Evolutionary conservation across 2,888 invertebrate genomes (phyloP), one percentile per base, ranked within the genome.

Genomic region (Eristalis arbustorum): DNA sequence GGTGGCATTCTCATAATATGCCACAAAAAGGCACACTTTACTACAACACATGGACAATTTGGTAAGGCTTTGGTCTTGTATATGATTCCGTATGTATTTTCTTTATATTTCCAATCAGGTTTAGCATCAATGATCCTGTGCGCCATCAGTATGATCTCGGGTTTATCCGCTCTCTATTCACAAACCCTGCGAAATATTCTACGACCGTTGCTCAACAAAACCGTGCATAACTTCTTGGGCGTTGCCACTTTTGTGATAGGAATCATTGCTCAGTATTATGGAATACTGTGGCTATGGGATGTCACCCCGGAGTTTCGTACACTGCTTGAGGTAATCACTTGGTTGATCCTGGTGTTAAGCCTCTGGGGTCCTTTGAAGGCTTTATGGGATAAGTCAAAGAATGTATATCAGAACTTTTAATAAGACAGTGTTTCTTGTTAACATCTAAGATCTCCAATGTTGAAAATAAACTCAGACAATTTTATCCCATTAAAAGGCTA

Each of bases 91-190:
- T 40, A 2, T n/a, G n/a, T 42, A 3, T 28, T 28, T 28, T 28
- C 6, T 31, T 8, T 31, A 1, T 31, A 31, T 31, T 31, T 49
- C 13, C 8, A 10, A 42, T 1, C 40, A 92, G 92, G 92, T 11
- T 88, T 92, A 25, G 88, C 91, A 3, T 90, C 92, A 18, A 90
- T 92, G 18, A 89, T 92, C 57, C 89, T 92, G 2, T 91, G 91
- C 31, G 83, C 90, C 11, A 22, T 91, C 40, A 89, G 91, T 76
- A 90, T 92, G 89, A 61, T 90, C 13, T 90, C 91, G 0, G 92
- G 92, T 10, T 42, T 92, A 75, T 88, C 88, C 3, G 90, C 92
- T 0, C 88, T 92, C 3, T 92, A 89, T 79, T 91, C 92, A 4
- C 66, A 73, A 37, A 90, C 89, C 2, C 22, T 92, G 0, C 90